Evolutionary conservation across 1,140 invertebrate species (phyloP), one percentile per base, ranked within the genome.

Genomic region (Panagrolaimus sp.): DNA sequence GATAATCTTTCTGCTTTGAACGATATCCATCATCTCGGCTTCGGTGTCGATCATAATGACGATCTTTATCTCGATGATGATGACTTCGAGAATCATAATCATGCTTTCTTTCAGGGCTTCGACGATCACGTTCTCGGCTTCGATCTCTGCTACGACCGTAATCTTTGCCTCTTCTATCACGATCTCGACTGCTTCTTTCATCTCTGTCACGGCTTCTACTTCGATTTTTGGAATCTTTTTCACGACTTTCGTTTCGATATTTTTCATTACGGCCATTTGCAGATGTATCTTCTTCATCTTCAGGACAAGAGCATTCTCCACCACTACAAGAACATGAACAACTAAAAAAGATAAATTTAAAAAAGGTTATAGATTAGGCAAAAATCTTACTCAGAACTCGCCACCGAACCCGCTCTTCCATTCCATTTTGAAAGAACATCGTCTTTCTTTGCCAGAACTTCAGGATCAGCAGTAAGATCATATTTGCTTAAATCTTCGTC

Each of bases 291-390:
- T 78, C 76, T 44, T 77, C 76, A 47, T 66, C 69, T 32, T 78
- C 76, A 1, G 69, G 52, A 43, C 79, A 81, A 12, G 79, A 81
- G 47, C 79, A 81, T 66, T 81, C 79, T 0, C 79, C 79, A 21
- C 79, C 79, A 44, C 72, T 75, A 48, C 79, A 81, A 0, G 80
- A 82, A 47, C 79, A 81, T 8, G 79, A 81, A 52, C 79, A 81
- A 55, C 76, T 76, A 43, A 71, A 76, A 32, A 28, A n/a, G 21
- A 43, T 17, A 12, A 26, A 5, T 24, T 75, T 70, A 21, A 12
- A 55, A 28, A 73, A 73, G 64, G 43, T 70, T 75, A 2, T 21
- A 3, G 3, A 78, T 43, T 73, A 66, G 8, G n/a, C 5, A 38
- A 65, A 65, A 24, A 24, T 76, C 45, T 47, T 17, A 76, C 75